Conservation (phyloP, 1,140 invertebrate species). For the Formica selysi region DNA sequence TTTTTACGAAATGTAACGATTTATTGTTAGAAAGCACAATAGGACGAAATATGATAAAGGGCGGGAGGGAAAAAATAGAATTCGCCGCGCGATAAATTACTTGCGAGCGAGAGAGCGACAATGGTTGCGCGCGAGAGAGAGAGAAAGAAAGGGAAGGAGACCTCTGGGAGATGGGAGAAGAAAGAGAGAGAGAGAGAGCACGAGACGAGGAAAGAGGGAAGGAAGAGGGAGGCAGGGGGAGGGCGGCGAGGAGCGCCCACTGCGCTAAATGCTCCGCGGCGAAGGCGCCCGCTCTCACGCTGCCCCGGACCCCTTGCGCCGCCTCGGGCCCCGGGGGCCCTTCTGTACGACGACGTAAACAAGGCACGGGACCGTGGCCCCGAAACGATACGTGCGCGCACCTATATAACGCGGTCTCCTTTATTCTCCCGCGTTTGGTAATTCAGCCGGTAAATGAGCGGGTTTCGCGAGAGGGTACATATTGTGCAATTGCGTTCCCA, state of each 20-base stretch:
- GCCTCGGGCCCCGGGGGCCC: conserved; percentile 72
- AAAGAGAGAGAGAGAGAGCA: conserved; percentile 35
- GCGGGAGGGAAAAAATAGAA: conserved; percentile 12
- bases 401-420: conserved; percentile 54
- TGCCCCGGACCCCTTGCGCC: conserved; percentile 70
- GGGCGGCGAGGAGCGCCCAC: conserved; percentile 76
- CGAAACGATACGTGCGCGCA: conserved; percentile 64
- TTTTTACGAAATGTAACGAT: neutral
- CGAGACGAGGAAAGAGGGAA: neutral
- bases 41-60: conserved; percentile 18
- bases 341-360: conserved; percentile 83
- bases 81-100: conserved; percentile 50
- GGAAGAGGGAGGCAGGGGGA: conserved; percentile 4
- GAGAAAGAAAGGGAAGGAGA: conserved; percentile 58
- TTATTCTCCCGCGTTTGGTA: conserved; percentile 52
- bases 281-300: conserved; percentile 83
- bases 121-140: conserved; percentile 31
- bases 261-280: conserved; percentile 82
- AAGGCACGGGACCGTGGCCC: conserved; percentile 75
- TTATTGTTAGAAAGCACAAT: neutral
- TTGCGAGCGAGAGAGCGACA: conserved; percentile 31
- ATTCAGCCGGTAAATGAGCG: conserved; percentile 21
- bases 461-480: neutral
- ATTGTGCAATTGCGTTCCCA: neutral
- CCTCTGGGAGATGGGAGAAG: conserved; percentile 18